Percentiles rank a stretch among this genome's conserved stretches.
Evolutionary conservation across 2,113 vertebrate genomes (phyloP).

Genomic region (Echinops telfairi): DNA sequence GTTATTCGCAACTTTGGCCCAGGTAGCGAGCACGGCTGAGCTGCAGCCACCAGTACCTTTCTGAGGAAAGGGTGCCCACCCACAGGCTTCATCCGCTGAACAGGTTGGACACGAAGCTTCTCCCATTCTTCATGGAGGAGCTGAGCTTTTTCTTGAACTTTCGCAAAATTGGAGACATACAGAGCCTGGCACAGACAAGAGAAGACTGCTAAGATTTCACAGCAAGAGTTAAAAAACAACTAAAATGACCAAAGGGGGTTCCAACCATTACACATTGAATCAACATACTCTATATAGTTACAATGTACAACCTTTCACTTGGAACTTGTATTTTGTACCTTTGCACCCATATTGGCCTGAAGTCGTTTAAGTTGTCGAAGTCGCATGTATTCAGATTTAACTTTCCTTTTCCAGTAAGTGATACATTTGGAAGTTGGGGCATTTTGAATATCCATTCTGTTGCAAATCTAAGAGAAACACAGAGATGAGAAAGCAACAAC

Average conservation of each 20-base stretch:
- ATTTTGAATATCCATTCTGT: conserved; percentile 89
- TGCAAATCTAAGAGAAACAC: conserved; percentile 36
- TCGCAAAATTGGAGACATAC: conserved; percentile 95
- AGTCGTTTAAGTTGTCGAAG: conserved; percentile 96
- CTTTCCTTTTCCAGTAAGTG: conserved; percentile 96
- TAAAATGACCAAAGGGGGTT: no score
- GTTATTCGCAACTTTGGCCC: neutral
- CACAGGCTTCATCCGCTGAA: conserved; percentile 91
- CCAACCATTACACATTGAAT: neutral
- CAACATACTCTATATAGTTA: neutral
- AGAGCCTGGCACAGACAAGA: conserved; percentile 87
- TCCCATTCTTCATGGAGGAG: conserved; percentile 96
- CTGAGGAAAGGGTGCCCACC: conserved; percentile 90
- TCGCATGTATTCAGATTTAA: conserved; percentile 98
- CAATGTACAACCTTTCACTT: neutral
- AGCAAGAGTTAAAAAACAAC: neutral
- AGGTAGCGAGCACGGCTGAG: neutral
- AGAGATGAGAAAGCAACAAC: neutral
- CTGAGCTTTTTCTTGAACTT: conserved; percentile 94
- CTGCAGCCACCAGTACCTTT: conserved; percentile 88
- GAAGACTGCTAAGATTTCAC: conserved; percentile 51
- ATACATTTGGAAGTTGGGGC: conserved; percentile 88
- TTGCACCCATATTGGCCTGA: conserved; percentile 94
- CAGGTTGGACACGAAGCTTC: conserved; percentile 94
- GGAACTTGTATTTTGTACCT: conserved; percentile 86